phyloP scores from a whole-genome alignment of 1,140 invertebrate species.

The Calycopis cecrops region DNA sequence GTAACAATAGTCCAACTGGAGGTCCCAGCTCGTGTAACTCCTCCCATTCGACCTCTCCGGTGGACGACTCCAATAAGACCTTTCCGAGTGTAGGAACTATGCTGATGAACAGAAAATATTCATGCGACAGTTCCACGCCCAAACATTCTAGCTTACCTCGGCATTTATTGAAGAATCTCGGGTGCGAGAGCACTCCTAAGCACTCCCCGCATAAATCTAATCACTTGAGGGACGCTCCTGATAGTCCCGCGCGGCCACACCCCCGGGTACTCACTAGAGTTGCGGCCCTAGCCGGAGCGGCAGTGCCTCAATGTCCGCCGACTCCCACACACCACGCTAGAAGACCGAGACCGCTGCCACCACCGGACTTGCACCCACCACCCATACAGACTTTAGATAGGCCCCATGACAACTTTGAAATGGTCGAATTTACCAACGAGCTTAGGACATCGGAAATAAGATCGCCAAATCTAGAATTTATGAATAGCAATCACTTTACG shows the following conservation, averaged over 20 bases:
- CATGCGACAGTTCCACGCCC: slow-evolving; percentile 56
- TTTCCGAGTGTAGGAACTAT: slow-evolving; percentile 55
- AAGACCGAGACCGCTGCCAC: slow-evolving; percentile 71
- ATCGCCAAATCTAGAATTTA: slow-evolving; percentile 71
- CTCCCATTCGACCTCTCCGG: slow-evolving; percentile 58
- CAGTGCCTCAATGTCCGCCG: slow-evolving; percentile 79
- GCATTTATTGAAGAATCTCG: slow-evolving; percentile 60
- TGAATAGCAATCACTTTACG: slow-evolving; percentile 67
- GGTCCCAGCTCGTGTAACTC: slow-evolving; percentile 59
- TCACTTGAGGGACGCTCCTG: slow-evolving; percentile 39
- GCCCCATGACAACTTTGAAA: slow-evolving; percentile 58
- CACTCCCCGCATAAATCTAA: slow-evolving; percentile 50
- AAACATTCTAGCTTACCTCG: slow-evolving; percentile 68
- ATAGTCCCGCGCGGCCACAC: slow-evolving; percentile 74
- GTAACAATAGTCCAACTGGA: slow-evolving; percentile 45
- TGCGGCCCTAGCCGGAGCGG: slow-evolving; percentile 54
- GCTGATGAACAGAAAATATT: slow-evolving; percentile 65
- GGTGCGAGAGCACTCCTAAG: slow-evolving; percentile 61
- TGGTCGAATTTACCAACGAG: slow-evolving; percentile 69
- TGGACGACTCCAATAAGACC: slow-evolving; percentile 49
- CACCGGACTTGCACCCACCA: slow-evolving; percentile 71
- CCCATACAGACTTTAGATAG: slow-evolving; percentile 59
- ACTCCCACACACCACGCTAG: slow-evolving; percentile 89
- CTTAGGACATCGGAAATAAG: slow-evolving; percentile 69
- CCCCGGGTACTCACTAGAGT: slow-evolving; percentile 76